Evolutionary conservation across 37 sponge, comb jelly and placozoan genomes (phyloP).

Genomic region (Cliona cf. orientalis): DNA sequence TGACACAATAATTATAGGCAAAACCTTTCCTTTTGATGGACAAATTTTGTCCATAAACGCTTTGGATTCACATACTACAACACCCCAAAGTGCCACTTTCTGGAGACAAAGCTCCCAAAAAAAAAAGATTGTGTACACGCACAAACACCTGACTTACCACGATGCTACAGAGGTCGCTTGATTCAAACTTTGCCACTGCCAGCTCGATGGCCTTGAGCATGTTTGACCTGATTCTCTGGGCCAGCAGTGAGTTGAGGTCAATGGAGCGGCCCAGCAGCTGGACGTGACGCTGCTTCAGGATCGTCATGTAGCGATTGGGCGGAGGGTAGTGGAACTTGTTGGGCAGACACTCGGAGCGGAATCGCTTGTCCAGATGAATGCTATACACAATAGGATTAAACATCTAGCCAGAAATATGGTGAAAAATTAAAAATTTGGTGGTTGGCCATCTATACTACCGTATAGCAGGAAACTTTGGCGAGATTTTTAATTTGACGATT

Average conservation of each 20-base stretch:
- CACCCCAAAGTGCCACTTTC: too few relatives aligned
- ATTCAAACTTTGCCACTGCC: constrained; percentile 92
- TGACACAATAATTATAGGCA: too few relatives aligned
- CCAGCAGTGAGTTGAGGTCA: constrained; percentile 86
- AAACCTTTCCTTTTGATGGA: too few relatives aligned
- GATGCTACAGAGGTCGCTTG: constrained; percentile 83
- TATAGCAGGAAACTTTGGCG: too few relatives aligned
- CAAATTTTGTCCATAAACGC: too few relatives aligned
- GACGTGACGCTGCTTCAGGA: constrained; percentile 95
- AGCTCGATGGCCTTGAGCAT: constrained; percentile 89
- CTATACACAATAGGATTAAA: constrained; percentile 51
- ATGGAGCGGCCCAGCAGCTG: constrained; percentile 96
- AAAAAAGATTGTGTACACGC: too few relatives aligned
- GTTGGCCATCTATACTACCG: too few relatives aligned
- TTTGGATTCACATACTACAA: too few relatives aligned
- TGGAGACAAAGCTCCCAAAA: too few relatives aligned
- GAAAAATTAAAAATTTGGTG: too few relatives aligned
- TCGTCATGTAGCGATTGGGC: constrained; percentile 93
- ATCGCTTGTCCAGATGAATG: constrained; percentile 89
- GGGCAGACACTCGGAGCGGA: constrained; percentile 60
- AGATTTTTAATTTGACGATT: too few relatives aligned
- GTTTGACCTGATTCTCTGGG: constrained; percentile 83
- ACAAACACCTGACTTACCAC: constrained; percentile 61
- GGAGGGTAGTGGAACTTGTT: constrained; percentile 79
- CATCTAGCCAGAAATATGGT: too few relatives aligned